Evolutionary conservation across 2,113 vertebrate genomes (phyloP), one percentile per base, ranked within the genome.

Genomic region (Oryzias melastigma): DNA sequence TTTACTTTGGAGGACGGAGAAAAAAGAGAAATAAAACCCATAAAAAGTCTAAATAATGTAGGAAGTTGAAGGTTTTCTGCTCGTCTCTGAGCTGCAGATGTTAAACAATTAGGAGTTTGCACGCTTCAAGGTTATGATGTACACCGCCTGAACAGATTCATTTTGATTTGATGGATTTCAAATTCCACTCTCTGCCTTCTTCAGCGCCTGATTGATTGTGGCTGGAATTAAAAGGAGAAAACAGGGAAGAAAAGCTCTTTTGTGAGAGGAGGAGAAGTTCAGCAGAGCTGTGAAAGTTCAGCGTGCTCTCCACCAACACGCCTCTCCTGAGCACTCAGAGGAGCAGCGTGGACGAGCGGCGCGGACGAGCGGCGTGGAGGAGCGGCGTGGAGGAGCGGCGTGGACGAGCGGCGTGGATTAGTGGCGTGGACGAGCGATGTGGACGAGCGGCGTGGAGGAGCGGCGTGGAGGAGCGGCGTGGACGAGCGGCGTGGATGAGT

Each of bases 61-160:
- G 41, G 50, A 78, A 59, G 56, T 65, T 68, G 59, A 72, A 62
- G 66, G 57, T 62, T 68, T 45, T 45, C 43, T 45, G 43, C 15
- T 2, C n/a, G n/a, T 63, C 19, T 35, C 20, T 14, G 20, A n/a
- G 13, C 10, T n/a, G 53, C 57, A 4, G 25, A 46, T 18, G 22
- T 44, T 16, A 71, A 53, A 29, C 7, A 15, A 29, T 15, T 1
- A 10, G 10, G 7, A 59, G 20, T 17, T 44, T 16, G 19, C 27
- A 22, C 27, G n/a, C 48, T 10, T 73, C 70, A 80, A 77, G 73
- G 81, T 61, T 65, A 25, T 58, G 20, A 73, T 52, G 29, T 62
- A 74, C 24, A 66, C 35, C 58, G 51, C 1, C 5, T 45, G n/a
- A 75, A 59, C 56, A 51, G 48, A 41, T 65, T 29, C 3, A 27